These are phyloP conservation scores for Argyrosomus regius DNA, from an alignment of 2,797 vertebrate genomes.

Conservation along the genomic window DNA sequence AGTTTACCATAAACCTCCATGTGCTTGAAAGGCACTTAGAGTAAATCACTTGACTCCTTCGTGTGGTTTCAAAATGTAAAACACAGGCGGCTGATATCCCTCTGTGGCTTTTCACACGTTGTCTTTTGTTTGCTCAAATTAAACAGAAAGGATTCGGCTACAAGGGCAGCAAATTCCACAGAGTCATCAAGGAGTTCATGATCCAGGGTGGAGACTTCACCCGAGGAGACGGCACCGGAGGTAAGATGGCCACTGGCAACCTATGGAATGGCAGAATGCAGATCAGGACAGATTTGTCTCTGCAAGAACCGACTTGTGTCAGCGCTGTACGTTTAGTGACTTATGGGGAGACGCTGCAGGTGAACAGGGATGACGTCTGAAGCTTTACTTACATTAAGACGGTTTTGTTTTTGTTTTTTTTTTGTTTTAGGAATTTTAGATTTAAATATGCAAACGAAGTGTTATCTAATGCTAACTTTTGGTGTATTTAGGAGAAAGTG, in stretches of 20 bases:
- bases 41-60: not conserved
- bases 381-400: too few relatives aligned
- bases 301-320: slow-evolving; percentile 4
- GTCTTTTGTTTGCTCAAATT: not conserved
- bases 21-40: not conserved
- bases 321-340: not conserved
- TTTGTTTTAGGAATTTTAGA: too few relatives aligned
- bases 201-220: slow-evolving; percentile 99
- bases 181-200: slow-evolving; percentile 98
- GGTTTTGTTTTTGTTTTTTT: too few relatives aligned
- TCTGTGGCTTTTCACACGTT: not conserved
- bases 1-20: not conserved
- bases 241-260: slow-evolving; percentile 72
- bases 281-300: not conserved
- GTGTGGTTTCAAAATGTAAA: not conserved
- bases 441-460: too few relatives aligned
- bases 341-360: too few relatives aligned
- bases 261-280: not conserved
- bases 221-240: slow-evolving; percentile 96
- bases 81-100: not conserved
- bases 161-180: slow-evolving; percentile 96
- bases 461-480: too few relatives aligned
- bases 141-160: slow-evolving; percentile 97
- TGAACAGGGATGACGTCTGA: too few relatives aligned
- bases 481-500: too few relatives aligned